A percentile compares a stretch with the other conserved stretches of the same genome.
Evolutionary conservation across 2,888 invertebrate genomes (phyloP).

Genomic region (Agrotis exclamationis): DNA sequence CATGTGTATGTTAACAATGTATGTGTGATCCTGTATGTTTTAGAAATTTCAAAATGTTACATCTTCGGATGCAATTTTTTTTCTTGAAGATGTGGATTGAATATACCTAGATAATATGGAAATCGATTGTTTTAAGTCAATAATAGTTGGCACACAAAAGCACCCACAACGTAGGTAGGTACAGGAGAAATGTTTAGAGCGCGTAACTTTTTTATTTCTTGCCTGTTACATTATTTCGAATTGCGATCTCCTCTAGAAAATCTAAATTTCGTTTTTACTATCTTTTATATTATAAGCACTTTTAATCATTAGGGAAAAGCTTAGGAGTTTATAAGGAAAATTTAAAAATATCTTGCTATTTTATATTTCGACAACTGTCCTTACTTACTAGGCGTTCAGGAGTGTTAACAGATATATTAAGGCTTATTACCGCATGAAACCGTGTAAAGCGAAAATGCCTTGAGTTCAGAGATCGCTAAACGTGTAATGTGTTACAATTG

Average conservation of each 20-base stretch:
- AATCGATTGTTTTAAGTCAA: not conserved
- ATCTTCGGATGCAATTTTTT: no score
- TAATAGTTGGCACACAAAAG: no score
- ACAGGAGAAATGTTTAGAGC: no score
- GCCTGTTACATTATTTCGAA: no score
- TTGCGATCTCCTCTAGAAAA: no score
- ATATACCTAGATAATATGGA: not conserved
- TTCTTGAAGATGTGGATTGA: not conserved
- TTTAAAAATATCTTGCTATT: no score
- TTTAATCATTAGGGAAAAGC: no score
- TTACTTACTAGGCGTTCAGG: not conserved
- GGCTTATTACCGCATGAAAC: slow-evolving; percentile 32
- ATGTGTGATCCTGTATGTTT: not conserved
- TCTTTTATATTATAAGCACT: not conserved
- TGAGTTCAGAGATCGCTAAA: slow-evolving; percentile 62
- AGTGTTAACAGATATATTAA: not conserved
- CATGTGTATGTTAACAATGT: not conserved
- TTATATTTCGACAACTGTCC: rapidly evolving
- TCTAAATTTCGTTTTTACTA: no score
- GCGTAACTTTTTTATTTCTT: no score
- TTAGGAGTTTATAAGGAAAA: no score
- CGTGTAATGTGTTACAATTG: slow-evolving; percentile 55
- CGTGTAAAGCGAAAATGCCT: slow-evolving; percentile 34
- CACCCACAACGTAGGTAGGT: no score
- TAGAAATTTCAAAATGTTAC: no score